Evolutionary conservation across 2,888 invertebrate species (phyloP).

Genomic region (Fissipunctia ypsillon): DNA sequence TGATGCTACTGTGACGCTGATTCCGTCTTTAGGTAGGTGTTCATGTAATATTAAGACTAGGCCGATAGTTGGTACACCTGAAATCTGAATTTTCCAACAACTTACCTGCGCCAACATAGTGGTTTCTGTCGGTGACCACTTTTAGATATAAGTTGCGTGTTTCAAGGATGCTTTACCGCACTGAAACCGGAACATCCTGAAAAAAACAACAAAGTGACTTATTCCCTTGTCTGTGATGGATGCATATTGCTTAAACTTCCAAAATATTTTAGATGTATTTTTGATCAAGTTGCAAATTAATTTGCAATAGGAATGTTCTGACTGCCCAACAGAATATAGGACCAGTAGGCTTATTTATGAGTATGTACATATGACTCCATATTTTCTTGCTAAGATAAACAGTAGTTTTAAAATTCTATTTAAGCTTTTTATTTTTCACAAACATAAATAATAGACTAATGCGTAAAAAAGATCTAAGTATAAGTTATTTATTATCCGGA

Average conservation of each 20-base stretch:
- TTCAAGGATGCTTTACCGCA: background rate
- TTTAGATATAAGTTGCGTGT: background rate
- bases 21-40: slow-evolving; percentile 71
- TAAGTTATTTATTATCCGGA: background rate
- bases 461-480: background rate
- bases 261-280: background rate
- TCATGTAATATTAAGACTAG: slow-evolving; percentile 44
- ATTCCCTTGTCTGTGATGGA: background rate
- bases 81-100: background rate
- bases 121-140: background rate
- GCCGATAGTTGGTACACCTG: slow-evolving; percentile 16
- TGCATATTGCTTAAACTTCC: background rate
- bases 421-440: background rate
- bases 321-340: background rate
- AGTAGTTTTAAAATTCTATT: background rate
- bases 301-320: background rate
- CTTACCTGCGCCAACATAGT: background rate
- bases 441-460: background rate
- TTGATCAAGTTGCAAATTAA: background rate
- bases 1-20: slow-evolving; percentile 70
- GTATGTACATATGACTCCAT: too few species aligned
- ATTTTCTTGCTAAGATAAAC: background rate
- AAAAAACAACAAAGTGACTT: background rate
- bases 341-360: background rate
- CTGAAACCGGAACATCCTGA: background rate